Conservation (phyloP, 2,113 vertebrate genomes). For the Ailuropoda melanoleuca region DNA sequence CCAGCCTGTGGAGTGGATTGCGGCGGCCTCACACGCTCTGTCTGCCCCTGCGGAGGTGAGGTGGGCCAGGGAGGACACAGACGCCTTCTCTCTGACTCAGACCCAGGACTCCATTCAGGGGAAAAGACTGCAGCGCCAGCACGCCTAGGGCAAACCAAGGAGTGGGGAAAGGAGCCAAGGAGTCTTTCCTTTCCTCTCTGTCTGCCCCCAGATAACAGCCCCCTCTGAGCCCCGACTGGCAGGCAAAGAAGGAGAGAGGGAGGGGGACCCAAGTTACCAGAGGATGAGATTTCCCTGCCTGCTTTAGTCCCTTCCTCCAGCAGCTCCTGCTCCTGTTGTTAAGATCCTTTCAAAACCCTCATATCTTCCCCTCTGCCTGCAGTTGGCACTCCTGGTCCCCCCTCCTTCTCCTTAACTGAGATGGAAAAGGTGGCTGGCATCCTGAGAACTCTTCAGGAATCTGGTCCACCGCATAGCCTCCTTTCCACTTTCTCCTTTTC, state of each 20-base stretch:
- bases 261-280: background rate
- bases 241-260: background rate
- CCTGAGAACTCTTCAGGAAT: background rate
- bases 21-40: slow-evolving; percentile 49
- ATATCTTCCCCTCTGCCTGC: background rate
- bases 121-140: background rate
- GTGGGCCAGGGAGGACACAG: background rate
- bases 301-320: background rate
- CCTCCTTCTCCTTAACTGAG: background rate
- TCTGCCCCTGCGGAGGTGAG: slow-evolving; percentile 81
- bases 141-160: background rate
- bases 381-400: no score
- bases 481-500: background rate
- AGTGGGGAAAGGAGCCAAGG: background rate
- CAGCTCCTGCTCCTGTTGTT: background rate
- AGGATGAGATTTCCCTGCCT: background rate
- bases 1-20: slow-evolving; percentile 72
- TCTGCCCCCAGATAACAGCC: background rate
- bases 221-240: background rate
- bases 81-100: background rate
- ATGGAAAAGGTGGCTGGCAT: background rate
- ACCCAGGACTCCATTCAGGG: background rate
- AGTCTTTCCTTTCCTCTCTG: background rate
- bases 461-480: background rate
- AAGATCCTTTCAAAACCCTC: background rate